These are phyloP conservation scores for Pica pica DNA, from an alignment of 2,113 vertebrate species.

Conservation along the genomic window DNA sequence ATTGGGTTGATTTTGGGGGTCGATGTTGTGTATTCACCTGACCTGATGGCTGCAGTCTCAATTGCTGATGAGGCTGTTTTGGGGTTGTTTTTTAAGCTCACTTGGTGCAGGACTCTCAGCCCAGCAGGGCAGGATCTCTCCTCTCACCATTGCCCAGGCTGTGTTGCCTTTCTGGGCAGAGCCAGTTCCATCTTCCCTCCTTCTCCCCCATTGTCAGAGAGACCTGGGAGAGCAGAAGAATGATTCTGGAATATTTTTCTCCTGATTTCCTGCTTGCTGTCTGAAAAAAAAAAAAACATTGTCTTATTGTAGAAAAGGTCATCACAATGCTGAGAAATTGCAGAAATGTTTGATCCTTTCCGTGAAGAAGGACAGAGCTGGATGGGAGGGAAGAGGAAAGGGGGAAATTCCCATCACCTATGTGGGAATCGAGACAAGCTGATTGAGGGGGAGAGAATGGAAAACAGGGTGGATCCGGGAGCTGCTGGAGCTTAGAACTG, in stretches of 20 bases:
- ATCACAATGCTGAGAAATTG: neutral
- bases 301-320: rapidly evolving
- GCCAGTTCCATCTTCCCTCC: neutral
- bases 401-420: rapidly evolving
- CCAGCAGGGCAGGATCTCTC: too few relatives aligned
- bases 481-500: neutral
- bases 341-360: neutral
- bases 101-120: neutral
- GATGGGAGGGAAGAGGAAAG: neutral
- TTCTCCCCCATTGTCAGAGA: rapidly evolving
- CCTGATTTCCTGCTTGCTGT: rapidly evolving
- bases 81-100: rapidly evolving
- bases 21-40: rapidly evolving
- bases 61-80: rapidly evolving
- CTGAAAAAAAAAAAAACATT: neutral
- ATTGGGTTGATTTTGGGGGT: rapidly evolving
- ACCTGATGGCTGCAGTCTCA: neutral
- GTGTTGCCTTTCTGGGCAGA: neutral
- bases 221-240: neutral
- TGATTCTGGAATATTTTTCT: neutral
- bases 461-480: rapidly evolving
- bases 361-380: neutral
- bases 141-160: rapidly evolving
- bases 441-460: rapidly evolving
- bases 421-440: rapidly evolving